A percentile compares a stretch with the other conserved stretches of the same genome.
Conservation (phyloP, 2,888 invertebrate genomes). For the Subacronicta megacephala region DNA sequence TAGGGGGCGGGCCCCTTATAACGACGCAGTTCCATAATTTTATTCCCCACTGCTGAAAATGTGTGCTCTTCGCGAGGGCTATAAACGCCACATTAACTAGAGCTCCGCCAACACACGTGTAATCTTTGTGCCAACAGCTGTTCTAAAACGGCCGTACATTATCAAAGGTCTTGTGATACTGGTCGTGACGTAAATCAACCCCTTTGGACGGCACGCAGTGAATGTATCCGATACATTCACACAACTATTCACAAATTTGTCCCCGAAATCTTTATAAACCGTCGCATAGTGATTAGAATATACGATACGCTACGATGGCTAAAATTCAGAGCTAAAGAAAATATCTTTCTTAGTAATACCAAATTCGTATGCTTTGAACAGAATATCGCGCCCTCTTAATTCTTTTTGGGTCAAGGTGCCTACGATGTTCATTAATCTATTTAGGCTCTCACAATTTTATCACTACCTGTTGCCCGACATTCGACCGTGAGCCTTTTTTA, state of each 20-base stretch:
- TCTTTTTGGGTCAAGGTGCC: slow-evolving; percentile 48
- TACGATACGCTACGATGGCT: too few species aligned
- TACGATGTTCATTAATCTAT: slow-evolving; percentile 42
- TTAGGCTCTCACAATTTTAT: slow-evolving; percentile 37
- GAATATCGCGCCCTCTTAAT: slow-evolving; percentile 3
- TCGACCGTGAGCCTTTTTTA: slow-evolving; percentile 18
- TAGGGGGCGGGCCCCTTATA: slow-evolving; percentile 46
- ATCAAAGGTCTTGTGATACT: slow-evolving; percentile 48
- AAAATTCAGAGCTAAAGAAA: too few species aligned
- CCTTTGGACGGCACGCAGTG: slow-evolving; percentile 50
- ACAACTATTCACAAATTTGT: slow-evolving; percentile 19
- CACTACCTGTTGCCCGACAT: slow-evolving; percentile 37
- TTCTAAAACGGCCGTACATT: slow-evolving; percentile 43
- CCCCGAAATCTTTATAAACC: too few species aligned
- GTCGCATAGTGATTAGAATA: too few species aligned
- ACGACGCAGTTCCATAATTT: slow-evolving; percentile 56
- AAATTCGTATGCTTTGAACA: background rate
- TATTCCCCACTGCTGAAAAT: slow-evolving; percentile 60
- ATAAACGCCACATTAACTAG: slow-evolving; percentile 57
- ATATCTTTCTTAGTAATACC: too few species aligned
- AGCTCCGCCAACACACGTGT: slow-evolving; percentile 35
- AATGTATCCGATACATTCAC: slow-evolving; percentile 28
- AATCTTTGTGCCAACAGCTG: slow-evolving; percentile 38
- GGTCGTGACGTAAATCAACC: slow-evolving; percentile 56
- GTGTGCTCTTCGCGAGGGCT: slow-evolving; percentile 57